Evolutionary conservation across 2,113 vertebrate genomes (phyloP).

Genomic region (Sula dactylatra): DNA sequence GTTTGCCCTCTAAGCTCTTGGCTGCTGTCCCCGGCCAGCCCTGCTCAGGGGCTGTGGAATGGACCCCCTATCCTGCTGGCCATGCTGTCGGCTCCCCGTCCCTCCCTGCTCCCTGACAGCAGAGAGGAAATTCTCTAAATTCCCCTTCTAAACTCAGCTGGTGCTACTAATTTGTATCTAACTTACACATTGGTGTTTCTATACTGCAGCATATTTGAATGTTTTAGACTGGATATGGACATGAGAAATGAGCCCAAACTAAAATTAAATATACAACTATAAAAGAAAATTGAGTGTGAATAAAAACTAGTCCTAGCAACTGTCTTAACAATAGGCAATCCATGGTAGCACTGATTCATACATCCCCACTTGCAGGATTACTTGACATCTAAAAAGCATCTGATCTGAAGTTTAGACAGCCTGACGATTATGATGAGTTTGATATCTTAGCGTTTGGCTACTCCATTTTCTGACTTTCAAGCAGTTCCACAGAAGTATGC

Average conservation of each 20-base stretch:
- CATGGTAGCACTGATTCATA: slow-evolving; percentile 37
- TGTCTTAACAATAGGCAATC: slow-evolving; percentile 30
- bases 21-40: background rate
- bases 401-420: slow-evolving; percentile 41
- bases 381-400: slow-evolving; percentile 35
- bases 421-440: background rate
- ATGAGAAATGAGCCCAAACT: background rate
- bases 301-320: background rate
- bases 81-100: accelerated
- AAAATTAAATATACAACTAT: background rate
- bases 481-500: background rate
- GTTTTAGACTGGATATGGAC: background rate
- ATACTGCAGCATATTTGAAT: background rate
- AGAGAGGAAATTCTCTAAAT: background rate
- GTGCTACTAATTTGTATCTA: background rate
- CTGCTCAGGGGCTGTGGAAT: background rate
- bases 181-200: background rate
- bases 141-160: background rate
- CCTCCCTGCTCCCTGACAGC: background rate
- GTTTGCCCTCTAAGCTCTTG: background rate
- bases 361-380: background rate
- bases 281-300: background rate
- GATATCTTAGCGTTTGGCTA: background rate
- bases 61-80: accelerated
- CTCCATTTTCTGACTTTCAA: slow-evolving; percentile 7